Conservation (phyloP, 2,888 invertebrate genomes). For the Eledone cirrhosa region DNA sequence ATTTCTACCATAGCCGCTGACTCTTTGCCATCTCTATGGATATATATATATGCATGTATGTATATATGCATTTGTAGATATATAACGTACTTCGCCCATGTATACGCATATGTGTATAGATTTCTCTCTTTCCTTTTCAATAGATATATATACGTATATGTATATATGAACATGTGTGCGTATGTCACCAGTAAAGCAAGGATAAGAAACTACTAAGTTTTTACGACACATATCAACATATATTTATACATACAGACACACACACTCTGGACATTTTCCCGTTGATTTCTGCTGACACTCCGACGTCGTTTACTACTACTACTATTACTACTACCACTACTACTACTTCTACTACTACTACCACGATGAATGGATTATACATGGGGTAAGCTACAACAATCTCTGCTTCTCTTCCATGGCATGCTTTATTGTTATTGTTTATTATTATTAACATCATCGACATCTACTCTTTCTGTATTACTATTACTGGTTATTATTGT, state of each 20-base stretch:
- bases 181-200: neutral
- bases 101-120: neutral
- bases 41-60: no score
- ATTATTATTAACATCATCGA: no score
- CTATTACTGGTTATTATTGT: no score
- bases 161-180: neutral
- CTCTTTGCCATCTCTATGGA: neutral
- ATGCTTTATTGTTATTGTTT: no score
- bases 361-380: slow-evolving; percentile 27
- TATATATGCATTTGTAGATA: no score
- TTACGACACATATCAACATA: neutral
- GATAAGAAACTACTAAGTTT: slow-evolving; percentile 27
- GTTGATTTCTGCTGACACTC: neutral
- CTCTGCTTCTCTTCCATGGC: neutral
- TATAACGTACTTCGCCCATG: neutral
- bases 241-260: neutral
- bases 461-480: no score
- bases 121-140: no score
- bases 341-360: slow-evolving; percentile 5
- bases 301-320: neutral
- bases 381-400: slow-evolving; percentile 9
- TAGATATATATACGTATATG: no score
- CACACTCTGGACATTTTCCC: slow-evolving; percentile 18
- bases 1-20: slow-evolving; percentile 7
- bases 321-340: neutral